These are phyloP conservation scores for Drosophila setifemur DNA, from an alignment of 1,140 invertebrate genomes.

Conservation along the genomic window DNA sequence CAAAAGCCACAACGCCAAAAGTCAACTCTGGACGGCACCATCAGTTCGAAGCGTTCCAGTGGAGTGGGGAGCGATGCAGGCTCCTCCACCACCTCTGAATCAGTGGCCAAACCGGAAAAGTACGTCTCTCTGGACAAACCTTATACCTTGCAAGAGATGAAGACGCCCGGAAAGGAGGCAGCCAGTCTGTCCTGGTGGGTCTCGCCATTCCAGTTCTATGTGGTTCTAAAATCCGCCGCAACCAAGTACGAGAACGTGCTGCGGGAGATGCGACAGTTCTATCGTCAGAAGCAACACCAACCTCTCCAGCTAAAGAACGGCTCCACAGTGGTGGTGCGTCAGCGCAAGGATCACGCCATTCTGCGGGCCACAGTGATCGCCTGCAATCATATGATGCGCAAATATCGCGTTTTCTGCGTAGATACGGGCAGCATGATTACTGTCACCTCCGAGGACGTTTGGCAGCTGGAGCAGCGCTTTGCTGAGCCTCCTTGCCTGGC, in stretches of 20 bases:
- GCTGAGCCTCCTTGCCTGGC: constrained; percentile 88
- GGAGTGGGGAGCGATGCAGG: constrained; percentile 42
- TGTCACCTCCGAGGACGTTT: constrained; percentile 86
- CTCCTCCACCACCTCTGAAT: constrained; percentile 16
- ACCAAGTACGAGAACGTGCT: constrained; percentile 86
- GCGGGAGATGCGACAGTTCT: constrained; percentile 86
- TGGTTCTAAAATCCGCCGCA: constrained; percentile 84
- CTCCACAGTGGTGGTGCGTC: constrained; percentile 86
- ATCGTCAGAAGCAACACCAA: constrained; percentile 84
- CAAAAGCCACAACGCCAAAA: constrained; percentile 64
- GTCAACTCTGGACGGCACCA: constrained; percentile 46
- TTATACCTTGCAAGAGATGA: constrained; percentile 75
- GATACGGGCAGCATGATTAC: constrained; percentile 89
- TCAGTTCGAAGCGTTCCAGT: constrained; percentile 52
- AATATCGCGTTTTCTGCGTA: constrained; percentile 87
- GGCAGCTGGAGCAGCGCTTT: constrained; percentile 86
- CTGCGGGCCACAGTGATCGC: constrained; percentile 87
- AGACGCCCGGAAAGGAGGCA: constrained; percentile 70
- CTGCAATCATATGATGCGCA: constrained; percentile 83
- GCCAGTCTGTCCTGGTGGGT: constrained; percentile 86
- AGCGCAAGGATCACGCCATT: constrained; percentile 87
- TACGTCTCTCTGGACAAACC: constrained; percentile 78
- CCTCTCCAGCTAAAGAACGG: constrained; percentile 83
- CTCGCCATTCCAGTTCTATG: constrained; percentile 88
- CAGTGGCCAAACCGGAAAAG: constrained; percentile 51